Percentiles rank a stretch among this genome's conserved stretches.
Evolutionary conservation across 1,140 invertebrate genomes (phyloP).

Genomic region (Rhopalosiphum padi): DNA sequence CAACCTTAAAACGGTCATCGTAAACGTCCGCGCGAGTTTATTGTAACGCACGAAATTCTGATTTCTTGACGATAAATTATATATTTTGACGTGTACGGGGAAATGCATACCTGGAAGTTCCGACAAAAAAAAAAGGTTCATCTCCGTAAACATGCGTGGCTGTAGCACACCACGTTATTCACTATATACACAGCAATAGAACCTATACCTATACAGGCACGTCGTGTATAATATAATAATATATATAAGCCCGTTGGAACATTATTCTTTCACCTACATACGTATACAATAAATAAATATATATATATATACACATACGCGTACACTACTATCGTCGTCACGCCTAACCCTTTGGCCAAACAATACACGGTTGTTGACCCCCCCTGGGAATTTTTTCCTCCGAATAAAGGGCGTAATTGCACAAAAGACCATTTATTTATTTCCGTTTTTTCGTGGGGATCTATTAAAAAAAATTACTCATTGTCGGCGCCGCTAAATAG

Average conservation of each 20-base stretch:
- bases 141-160: not conserved
- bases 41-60: not conserved
- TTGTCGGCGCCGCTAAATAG: slow-evolving; percentile 57
- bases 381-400: slow-evolving; percentile 38
- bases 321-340: not conserved
- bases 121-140: not conserved
- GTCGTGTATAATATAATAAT: not conserved
- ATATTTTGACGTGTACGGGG: not conserved
- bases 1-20: not conserved
- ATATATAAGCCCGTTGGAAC: not conserved
- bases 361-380: slow-evolving; percentile 55
- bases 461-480: slow-evolving; percentile 51
- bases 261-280: slow-evolving; percentile 26
- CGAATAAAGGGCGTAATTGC: slow-evolving; percentile 51
- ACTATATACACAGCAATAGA: not conserved
- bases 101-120: not conserved
- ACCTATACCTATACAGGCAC: not conserved
- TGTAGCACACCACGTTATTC: not conserved
- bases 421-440: slow-evolving; percentile 57
- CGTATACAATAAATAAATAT: not conserved
- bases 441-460: slow-evolving; percentile 55
- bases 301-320: too few relatives aligned
- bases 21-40: not conserved
- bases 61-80: not conserved
- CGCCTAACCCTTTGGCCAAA: slow-evolving; percentile 48